These are phyloP conservation scores for Drosophila parvula DNA, from an alignment of 1,140 invertebrate species.

Conservation along the genomic window DNA sequence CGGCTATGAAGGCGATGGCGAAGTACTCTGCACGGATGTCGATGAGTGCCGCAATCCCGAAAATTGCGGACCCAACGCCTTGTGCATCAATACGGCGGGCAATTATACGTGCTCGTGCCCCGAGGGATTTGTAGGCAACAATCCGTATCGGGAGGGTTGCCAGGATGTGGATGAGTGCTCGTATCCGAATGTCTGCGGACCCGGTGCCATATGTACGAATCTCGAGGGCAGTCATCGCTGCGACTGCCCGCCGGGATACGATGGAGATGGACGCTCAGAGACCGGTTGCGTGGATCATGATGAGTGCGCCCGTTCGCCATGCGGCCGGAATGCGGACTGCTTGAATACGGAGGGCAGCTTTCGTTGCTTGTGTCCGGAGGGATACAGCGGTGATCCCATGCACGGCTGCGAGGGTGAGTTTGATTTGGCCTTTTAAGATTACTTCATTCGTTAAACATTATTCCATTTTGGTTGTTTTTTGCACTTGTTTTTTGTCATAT, in stretches of 20 bases:
- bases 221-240: conserved; percentile 91
- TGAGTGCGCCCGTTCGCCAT: conserved; percentile 88
- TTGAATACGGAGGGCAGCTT: conserved; percentile 90
- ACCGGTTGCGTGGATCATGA: conserved; percentile 89
- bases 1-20: conserved; percentile 95
- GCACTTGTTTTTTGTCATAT: conserved; percentile 56
- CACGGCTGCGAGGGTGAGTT: conserved; percentile 88
- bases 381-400: conserved; percentile 90
- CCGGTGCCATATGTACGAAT: conserved; percentile 91
- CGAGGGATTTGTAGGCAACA: conserved; percentile 90
- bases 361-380: conserved; percentile 90
- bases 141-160: conserved; percentile 92
- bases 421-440: not conserved
- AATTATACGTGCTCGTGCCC: conserved; percentile 95
- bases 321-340: conserved; percentile 90
- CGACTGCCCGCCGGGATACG: conserved; percentile 91
- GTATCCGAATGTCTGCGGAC: conserved; percentile 89
- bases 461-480: conserved; percentile 60
- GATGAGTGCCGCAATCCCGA: conserved; percentile 92
- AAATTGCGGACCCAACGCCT: conserved; percentile 91
- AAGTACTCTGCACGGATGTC: conserved; percentile 93
- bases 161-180: conserved; percentile 93
- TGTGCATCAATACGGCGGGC: conserved; percentile 93
- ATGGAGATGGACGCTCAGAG: conserved; percentile 88
- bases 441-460: conserved; percentile 33